These are phyloP conservation scores for Oedothorax gibbosus DNA, from an alignment of 1,140 invertebrate genomes.

Conservation along the genomic window DNA sequence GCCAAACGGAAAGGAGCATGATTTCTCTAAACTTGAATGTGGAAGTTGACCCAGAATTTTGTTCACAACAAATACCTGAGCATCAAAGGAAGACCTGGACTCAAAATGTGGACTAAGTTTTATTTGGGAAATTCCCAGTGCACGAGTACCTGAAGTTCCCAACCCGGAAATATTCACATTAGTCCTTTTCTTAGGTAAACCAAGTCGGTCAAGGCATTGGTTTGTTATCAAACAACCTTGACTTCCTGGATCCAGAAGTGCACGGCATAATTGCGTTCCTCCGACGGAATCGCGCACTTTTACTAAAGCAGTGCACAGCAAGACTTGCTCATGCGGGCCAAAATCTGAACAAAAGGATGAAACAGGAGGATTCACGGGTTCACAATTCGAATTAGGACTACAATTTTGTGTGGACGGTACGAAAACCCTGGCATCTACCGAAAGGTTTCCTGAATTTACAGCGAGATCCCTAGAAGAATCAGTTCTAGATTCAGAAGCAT, in stretches of 20 bases:
- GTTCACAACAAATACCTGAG: conserved; percentile 6
- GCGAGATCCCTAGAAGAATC: too few relatives aligned
- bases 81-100: not conserved
- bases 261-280: not conserved
- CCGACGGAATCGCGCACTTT: not conserved
- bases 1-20: not conserved
- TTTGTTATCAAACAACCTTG: conserved; percentile 4
- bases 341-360: not conserved
- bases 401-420: too few relatives aligned
- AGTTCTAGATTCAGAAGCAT: too few relatives aligned
- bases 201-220: not conserved
- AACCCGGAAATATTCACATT: not conserved
- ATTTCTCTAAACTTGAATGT: not conserved
- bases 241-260: conserved; percentile 11
- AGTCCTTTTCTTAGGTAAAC: not conserved
- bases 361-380: not conserved
- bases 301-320: conserved; percentile 12
- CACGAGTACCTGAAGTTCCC: not conserved
- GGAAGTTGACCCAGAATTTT: conserved; percentile 1
- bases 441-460: too few relatives aligned
- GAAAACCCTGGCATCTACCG: too few relatives aligned
- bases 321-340: not conserved
- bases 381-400: too few relatives aligned
- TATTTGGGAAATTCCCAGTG: conserved; percentile 4
- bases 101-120: not conserved